Base-by-base conservation (phyloP, 2,797 vertebrate species). In the Hephaestus fuliginosus region DNA sequence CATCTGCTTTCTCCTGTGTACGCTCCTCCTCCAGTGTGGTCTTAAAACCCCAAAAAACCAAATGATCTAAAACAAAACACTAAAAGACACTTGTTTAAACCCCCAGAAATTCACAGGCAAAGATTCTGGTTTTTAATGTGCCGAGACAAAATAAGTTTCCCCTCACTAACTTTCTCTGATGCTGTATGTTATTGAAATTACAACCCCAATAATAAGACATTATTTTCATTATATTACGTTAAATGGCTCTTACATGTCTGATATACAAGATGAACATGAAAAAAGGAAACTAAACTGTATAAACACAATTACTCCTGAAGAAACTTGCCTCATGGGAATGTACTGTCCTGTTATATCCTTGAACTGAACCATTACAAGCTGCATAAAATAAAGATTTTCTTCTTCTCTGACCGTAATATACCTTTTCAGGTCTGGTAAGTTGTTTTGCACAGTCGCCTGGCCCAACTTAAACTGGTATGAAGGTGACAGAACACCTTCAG, bases 1-100 rank as follows among this genome's bases (percentile, higher is more conserved):
- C 96, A 0, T 91, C 94, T 0, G 95, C 96, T 10, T 99, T 99
- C 90, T 96, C 97, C 61, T 99, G 98, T 56, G 96, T 99, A 41
- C 95, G 95, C 70, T 96, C 97, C 33, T 97, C 97, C 20, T 98
- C 97, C 46, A 97, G 97, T 20, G 91, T 99, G 60, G 90, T 98
- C 88, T 88, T 99, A 89, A 97, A 96, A 84, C 98, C 98, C 68
- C 98, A 99, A 92, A 96, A 95, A 58, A 84, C 62, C 67, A 84
- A 91, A 55, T 83, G 82, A 87, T 51, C n/a, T 6, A 44, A 73
- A 75, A 49, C 5, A 44, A 63, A 65, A 61, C 33, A 56, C 30
- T 65, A 41, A 81, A 53, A 70, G 68, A 86, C 62, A 58, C 57
- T 69, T 28, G 7, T 48, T 69, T 36, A 20, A 70, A 52, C 5